These are phyloP conservation scores for Zootermopsis nevadensis DNA, from an alignment of 2,888 invertebrate genomes.

Conservation along the genomic window DNA sequence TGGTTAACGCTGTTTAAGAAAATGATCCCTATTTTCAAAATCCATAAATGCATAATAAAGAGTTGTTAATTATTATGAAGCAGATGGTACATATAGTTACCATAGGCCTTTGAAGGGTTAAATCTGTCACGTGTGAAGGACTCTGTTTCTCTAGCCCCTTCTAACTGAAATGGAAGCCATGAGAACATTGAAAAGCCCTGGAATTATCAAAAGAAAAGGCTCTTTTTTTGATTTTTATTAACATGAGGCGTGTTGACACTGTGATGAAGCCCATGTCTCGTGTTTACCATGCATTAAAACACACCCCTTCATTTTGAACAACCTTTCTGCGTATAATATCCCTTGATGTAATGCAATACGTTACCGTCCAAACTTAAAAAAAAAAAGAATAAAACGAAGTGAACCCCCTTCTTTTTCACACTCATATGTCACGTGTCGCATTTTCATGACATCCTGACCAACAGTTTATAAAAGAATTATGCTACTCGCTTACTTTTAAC, in stretches of 20 bases:
- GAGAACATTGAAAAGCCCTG: neutral
- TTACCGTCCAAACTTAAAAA: neutral
- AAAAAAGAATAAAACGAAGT: neutral
- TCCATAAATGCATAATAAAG: too few species aligned
- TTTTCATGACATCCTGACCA: neutral
- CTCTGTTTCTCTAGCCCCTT: too few species aligned
- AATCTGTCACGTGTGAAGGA: neutral
- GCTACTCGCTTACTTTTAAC: neutral
- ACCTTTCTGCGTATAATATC: neutral
- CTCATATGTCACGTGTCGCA: neutral
- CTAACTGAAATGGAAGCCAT: neutral
- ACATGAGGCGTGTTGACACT: neutral
- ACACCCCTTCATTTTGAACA: neutral
- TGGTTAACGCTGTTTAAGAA: too few species aligned
- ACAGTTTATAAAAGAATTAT: neutral
- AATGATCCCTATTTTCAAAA: too few species aligned
- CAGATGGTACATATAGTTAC: too few species aligned
- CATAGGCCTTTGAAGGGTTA: too few species aligned
- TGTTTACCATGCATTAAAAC: conserved; percentile 2
- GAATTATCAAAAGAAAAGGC: neutral
- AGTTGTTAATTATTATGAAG: too few species aligned
- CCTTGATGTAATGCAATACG: neutral
- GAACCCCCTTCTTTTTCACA: neutral
- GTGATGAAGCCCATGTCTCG: neutral
- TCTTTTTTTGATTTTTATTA: neutral